Conservation (phyloP, 2,797 vertebrate genomes). For the Macrochelys suwanniensis region DNA sequence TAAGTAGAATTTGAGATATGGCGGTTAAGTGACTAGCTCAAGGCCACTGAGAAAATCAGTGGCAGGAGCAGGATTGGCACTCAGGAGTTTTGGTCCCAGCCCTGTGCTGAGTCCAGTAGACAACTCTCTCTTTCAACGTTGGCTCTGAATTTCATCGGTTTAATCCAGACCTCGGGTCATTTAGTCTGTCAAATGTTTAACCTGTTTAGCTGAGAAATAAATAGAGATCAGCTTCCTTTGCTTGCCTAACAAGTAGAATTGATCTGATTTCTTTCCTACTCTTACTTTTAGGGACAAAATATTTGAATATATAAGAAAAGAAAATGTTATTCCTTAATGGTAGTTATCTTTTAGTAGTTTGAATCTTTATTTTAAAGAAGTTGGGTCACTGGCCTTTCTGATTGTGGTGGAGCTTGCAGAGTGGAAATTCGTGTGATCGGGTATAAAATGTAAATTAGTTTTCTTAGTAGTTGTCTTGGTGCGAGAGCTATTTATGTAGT, state of each 20-base stretch:
- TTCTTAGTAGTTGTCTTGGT: background rate
- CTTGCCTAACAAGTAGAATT: background rate
- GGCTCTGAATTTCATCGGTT: background rate
- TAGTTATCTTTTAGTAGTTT: background rate
- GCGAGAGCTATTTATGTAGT: background rate
- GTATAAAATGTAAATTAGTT: background rate
- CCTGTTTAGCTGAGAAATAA: background rate
- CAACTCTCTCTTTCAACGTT: slow-evolving; percentile 20
- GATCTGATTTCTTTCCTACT: background rate
- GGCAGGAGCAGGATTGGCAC: slow-evolving; percentile 49
- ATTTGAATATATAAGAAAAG: background rate
- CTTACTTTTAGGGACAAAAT: rapidly evolving
- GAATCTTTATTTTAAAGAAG: background rate
- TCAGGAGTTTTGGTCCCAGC: slow-evolving; percentile 18
- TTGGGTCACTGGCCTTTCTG: background rate
- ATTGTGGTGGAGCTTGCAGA: background rate
- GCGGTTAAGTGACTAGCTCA: slow-evolving; percentile 54
- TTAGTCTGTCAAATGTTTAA: background rate
- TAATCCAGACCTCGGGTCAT: slow-evolving; percentile 6
- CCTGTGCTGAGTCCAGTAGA: background rate
- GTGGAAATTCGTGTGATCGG: background rate
- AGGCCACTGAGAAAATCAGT: slow-evolving; percentile 36
- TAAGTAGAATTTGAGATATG: slow-evolving; percentile 43
- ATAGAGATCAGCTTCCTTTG: background rate
- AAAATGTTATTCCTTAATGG: background rate